phyloP scores from a whole-genome alignment of 2,113 vertebrate species.

The Lichenostomus cassidix region DNA sequence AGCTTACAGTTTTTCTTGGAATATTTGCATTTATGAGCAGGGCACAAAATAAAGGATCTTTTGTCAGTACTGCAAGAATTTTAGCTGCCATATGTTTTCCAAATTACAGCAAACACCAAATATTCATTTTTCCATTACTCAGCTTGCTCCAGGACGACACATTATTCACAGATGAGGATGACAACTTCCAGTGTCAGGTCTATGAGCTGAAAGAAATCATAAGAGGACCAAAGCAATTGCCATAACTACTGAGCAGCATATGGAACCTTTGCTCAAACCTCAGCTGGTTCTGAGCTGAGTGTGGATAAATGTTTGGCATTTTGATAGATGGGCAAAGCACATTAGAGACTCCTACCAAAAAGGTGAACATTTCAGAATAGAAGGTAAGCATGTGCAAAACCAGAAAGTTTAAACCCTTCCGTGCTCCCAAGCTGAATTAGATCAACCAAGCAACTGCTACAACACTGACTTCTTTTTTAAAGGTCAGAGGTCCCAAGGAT shows the following conservation, averaged over 20 bases:
- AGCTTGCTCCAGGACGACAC: neutral
- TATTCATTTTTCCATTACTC: neutral
- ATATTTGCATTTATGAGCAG: neutral
- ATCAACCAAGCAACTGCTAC: neutral
- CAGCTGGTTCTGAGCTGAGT: neutral
- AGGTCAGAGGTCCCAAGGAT: neutral
- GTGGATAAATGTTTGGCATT: neutral
- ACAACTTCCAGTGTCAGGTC: neutral
- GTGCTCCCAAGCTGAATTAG: neutral
- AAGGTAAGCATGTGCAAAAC: neutral
- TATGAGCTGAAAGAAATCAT: neutral
- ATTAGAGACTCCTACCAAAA: neutral
- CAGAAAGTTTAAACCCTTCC: neutral
- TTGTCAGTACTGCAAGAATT: neutral
- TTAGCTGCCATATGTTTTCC: neutral
- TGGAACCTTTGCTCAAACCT: neutral
- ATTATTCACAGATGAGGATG: neutral
- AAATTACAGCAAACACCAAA: neutral
- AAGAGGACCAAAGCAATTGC: neutral
- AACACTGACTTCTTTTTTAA: neutral
- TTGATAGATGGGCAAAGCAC: neutral
- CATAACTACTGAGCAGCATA: neutral
- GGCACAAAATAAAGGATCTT: neutral
- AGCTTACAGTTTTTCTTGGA: neutral
- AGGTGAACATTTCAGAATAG: neutral